These are phyloP conservation scores for Phaonia tiefii DNA, from an alignment of 2,888 invertebrate species.

Conservation along the genomic window DNA sequence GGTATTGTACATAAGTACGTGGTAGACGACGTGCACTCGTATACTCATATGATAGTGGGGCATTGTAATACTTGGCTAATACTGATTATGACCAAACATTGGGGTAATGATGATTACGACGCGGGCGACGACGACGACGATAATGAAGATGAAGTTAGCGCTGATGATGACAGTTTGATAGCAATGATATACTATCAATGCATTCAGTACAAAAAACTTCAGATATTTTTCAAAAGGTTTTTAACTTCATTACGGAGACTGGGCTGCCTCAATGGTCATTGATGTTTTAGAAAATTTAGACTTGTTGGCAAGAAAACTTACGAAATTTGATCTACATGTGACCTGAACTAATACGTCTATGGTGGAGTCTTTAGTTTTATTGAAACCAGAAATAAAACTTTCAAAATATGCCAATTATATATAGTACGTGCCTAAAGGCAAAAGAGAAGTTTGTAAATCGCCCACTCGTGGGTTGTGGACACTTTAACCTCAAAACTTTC, in stretches of 20 bases:
- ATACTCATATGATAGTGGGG: conserved; percentile 13
- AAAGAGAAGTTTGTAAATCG: neutral
- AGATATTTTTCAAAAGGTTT: neutral
- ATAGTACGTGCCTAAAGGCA: too few relatives aligned
- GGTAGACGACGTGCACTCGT: conserved; percentile 13
- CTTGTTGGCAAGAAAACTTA: neutral
- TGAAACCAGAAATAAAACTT: too few relatives aligned
- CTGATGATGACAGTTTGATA: neutral
- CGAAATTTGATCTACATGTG: conserved; percentile 18
- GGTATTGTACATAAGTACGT: neutral
- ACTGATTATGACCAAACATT: conserved; percentile 21
- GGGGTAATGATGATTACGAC: conserved; percentile 9
- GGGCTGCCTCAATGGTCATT: conserved; percentile 5
- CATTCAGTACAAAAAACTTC: neutral
- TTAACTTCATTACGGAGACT: neutral
- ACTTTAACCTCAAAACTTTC: neutral
- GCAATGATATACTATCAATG: conserved; percentile 37
- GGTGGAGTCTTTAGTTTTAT: neutral
- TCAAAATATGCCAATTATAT: too few relatives aligned
- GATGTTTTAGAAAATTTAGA: neutral
- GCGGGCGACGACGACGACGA: neutral
- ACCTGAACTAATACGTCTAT: conserved; percentile 30
- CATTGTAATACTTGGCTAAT: conserved; percentile 20
- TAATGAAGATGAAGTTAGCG: neutral
- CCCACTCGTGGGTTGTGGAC: neutral